Conservation (phyloP, 2,888 invertebrate species). For the Noctua janthina region DNA sequence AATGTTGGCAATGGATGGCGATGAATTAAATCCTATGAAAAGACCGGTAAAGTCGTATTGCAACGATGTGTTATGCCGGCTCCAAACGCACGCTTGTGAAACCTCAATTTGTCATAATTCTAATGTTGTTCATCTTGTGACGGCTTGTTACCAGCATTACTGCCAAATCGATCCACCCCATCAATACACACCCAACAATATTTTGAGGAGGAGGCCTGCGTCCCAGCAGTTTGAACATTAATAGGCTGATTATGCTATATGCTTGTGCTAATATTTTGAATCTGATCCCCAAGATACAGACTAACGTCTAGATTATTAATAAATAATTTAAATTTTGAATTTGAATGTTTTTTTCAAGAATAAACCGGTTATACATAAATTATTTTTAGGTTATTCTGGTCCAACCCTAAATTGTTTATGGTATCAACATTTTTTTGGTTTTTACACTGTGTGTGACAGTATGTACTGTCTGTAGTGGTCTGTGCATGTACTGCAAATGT, state of each 20-base stretch:
- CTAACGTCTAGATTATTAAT: too few relatives aligned
- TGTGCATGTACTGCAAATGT: slow-evolving; percentile 28
- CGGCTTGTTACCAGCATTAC: neutral
- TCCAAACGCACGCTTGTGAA: neutral
- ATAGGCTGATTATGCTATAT: too few relatives aligned
- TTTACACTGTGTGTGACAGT: neutral
- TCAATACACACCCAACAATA: neutral
- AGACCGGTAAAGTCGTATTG: neutral
- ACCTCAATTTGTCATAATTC: too few relatives aligned
- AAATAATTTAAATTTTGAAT: too few relatives aligned
- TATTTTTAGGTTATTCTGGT: slow-evolving; percentile 1
- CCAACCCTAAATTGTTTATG: slow-evolving; percentile 2
- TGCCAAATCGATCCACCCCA: neutral
- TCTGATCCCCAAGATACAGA: too few relatives aligned
- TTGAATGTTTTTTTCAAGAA: neutral
- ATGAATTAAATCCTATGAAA: too few relatives aligned
- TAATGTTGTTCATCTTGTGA: neutral
- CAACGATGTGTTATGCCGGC: neutral
- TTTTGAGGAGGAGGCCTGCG: too few relatives aligned
- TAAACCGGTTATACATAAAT: neutral
- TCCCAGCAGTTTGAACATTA: too few relatives aligned
- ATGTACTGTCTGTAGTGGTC: neutral
- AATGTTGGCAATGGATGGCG: slow-evolving; percentile 19
- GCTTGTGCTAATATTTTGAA: too few relatives aligned
- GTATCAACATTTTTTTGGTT: neutral